Evolutionary conservation across 2,888 invertebrate species (phyloP).

Genomic region (Spicauda simplicius): DNA sequence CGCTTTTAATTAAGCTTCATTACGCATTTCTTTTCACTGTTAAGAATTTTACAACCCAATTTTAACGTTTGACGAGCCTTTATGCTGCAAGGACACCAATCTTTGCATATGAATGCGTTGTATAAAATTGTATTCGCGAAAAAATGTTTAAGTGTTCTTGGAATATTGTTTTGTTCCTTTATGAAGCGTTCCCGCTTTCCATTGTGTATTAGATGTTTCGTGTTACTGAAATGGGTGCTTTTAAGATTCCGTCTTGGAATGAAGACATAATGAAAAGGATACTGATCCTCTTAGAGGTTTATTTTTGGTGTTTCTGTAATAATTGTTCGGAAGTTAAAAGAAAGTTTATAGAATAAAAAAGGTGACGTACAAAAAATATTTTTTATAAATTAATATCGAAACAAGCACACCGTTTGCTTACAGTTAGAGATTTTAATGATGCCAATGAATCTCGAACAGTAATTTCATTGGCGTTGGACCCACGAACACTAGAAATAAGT

Average conservation of each 20-base stretch:
- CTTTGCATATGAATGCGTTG: constrained; percentile 43
- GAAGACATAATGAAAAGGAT: constrained; percentile 1
- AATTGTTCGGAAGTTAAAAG: too few relatives aligned
- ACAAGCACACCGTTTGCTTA: too few relatives aligned
- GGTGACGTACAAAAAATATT: too few relatives aligned
- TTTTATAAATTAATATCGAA: too few relatives aligned
- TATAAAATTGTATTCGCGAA: constrained; percentile 41
- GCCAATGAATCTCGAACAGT: too few relatives aligned
- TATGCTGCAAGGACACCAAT: constrained; percentile 42
- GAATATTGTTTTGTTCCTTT: constrained; percentile 17
- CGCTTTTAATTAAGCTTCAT: constrained; percentile 76
- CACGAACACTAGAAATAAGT: too few relatives aligned
- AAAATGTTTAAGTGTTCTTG: constrained; percentile 14
- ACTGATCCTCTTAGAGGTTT: background rate
- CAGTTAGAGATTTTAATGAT: too few relatives aligned
- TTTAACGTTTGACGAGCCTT: constrained; percentile 41
- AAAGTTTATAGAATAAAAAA: too few relatives aligned
- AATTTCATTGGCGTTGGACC: too few relatives aligned
- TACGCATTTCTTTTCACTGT: constrained; percentile 62
- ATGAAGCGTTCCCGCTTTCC: constrained; percentile 5
- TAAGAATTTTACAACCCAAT: constrained; percentile 49
- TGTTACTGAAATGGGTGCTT: background rate
- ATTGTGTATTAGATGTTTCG: background rate
- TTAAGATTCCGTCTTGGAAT: background rate
- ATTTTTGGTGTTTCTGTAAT: too few relatives aligned